phyloP scores from a whole-genome alignment of 2,888 invertebrate species.

The Drosophila buzzatii region DNA sequence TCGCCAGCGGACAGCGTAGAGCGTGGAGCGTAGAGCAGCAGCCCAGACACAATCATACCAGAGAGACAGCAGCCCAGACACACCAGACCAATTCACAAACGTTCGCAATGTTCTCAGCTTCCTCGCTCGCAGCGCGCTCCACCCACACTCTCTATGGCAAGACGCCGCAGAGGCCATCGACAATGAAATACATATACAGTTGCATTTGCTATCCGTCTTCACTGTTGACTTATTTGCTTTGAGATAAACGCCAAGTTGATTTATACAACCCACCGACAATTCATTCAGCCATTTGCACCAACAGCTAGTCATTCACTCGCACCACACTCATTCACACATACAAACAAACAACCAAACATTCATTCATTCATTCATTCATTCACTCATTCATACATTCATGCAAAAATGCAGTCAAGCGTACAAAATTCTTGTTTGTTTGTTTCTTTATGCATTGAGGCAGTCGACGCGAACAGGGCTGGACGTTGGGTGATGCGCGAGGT shows the following conservation, averaged over 20 bases:
- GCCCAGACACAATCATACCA: neutral
- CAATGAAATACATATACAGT: slow-evolving; percentile 36
- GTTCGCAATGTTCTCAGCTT: neutral
- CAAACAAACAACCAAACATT: slow-evolving; percentile 21
- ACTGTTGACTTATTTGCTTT: slow-evolving; percentile 81
- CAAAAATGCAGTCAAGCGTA: slow-evolving; percentile 74
- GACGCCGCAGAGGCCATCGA: slow-evolving; percentile 26
- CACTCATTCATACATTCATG: slow-evolving; percentile 58
- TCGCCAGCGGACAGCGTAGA: slow-evolving; percentile 35
- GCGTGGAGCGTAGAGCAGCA: neutral
- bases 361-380: slow-evolving; percentile 9
- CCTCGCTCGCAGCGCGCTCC: neutral
- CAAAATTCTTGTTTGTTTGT: slow-evolving; percentile 77
- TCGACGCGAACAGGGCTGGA: slow-evolving; percentile 21
- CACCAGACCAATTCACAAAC: neutral
- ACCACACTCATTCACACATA: slow-evolving; percentile 18
- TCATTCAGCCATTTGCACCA: slow-evolving; percentile 78
- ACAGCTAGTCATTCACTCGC: slow-evolving; percentile 39
- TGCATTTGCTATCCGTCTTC: slow-evolving; percentile 78
- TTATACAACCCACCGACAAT: slow-evolving; percentile 80
- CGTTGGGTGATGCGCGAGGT: slow-evolving; percentile 19
- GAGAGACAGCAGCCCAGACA: slow-evolving; percentile 3
- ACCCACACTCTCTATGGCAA: neutral
- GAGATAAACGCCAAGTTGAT: slow-evolving; percentile 80
- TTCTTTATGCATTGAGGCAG: slow-evolving; percentile 77